Evolutionary conservation across 2,888 invertebrate genomes (phyloP).

Genomic region (Yponomeuta sedellus): DNA sequence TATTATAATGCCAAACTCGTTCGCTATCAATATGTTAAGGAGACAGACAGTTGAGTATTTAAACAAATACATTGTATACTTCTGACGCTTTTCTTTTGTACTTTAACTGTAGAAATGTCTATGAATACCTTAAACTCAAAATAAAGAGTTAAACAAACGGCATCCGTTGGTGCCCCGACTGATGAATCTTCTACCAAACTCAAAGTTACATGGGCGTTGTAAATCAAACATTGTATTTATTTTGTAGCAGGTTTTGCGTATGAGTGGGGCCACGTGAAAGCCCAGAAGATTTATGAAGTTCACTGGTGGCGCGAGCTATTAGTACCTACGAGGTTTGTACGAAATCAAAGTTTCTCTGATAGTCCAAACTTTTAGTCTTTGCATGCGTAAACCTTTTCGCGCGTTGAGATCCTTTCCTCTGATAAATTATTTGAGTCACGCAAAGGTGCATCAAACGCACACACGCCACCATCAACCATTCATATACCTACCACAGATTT

Average conservation of each 20-base stretch:
- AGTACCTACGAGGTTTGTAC: not conserved
- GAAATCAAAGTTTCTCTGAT: not conserved
- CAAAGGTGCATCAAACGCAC: too few species aligned
- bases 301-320: not conserved
- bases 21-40: too few species aligned
- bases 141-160: not conserved
- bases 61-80: not conserved
- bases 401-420: not conserved
- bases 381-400: not conserved
- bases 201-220: not conserved
- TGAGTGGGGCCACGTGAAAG: not conserved
- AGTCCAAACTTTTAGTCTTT: slow-evolving; percentile 10
- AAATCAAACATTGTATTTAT: not conserved
- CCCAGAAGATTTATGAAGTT: not conserved
- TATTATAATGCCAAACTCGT: too few species aligned
- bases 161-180: slow-evolving; percentile 1
- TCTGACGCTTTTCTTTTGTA: not conserved
- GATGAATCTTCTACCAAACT: not conserved
- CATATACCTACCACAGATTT: too few species aligned
- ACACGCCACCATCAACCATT: too few species aligned
- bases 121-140: not conserved
- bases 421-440: not conserved
- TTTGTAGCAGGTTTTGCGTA: not conserved
- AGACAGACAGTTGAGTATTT: too few species aligned
- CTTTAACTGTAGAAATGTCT: not conserved